Conservation (phyloP, 2,797 vertebrate genomes). For the Vipera latastei region DNA sequence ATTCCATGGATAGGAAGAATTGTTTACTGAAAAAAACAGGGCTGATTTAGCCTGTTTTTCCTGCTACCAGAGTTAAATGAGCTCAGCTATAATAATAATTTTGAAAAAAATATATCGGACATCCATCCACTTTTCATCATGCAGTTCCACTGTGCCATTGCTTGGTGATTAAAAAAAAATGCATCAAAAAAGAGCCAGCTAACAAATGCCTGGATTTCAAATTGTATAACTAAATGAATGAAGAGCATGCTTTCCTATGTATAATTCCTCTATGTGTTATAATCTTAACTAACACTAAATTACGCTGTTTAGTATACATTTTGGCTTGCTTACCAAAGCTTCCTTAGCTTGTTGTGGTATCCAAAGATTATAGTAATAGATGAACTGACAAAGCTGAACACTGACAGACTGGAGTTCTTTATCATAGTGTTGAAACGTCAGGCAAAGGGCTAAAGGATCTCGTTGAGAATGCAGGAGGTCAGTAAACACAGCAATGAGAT, state of each 20-base stretch:
- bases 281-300: not conserved
- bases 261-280: not conserved
- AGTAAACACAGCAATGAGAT: constrained; percentile 80
- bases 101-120: not conserved
- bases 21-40: not conserved
- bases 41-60: not conserved
- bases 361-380: constrained; percentile 87
- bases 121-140: not conserved
- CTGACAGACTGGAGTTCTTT: constrained; percentile 74
- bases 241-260: not conserved
- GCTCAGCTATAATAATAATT: not conserved
- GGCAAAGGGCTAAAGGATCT: constrained; percentile 87
- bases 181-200: not conserved
- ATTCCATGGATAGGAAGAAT: not conserved
- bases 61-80: not conserved
- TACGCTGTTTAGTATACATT: not conserved
- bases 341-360: constrained; percentile 77
- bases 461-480: constrained; percentile 91
- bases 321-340: constrained; percentile 71
- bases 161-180: not conserved
- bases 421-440: constrained; percentile 87
- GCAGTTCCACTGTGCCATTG: not conserved
- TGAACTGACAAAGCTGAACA: constrained; percentile 70
- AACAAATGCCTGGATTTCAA: not conserved
- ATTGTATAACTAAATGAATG: not conserved